Evolutionary conservation across 2,888 invertebrate species (phyloP).

Genomic region (Isotomurus palustris): DNA sequence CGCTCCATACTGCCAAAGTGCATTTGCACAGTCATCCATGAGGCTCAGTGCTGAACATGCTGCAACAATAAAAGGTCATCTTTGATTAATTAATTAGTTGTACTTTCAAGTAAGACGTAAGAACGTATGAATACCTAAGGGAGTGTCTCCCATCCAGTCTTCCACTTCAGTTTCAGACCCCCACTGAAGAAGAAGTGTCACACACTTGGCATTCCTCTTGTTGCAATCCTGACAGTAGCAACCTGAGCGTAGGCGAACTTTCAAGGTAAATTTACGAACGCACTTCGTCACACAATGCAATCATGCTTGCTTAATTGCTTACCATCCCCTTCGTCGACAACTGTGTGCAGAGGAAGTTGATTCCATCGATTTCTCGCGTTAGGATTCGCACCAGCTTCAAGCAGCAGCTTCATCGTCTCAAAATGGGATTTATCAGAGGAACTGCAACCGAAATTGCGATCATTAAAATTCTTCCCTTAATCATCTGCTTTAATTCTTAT

Average conservation of each 20-base stretch:
- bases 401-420: neutral
- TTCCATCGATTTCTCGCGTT: slow-evolving; percentile 1
- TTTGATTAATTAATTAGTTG: too few relatives aligned
- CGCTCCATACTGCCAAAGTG: neutral
- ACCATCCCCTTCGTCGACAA: slow-evolving; percentile 15
- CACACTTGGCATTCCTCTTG: slow-evolving; percentile 5
- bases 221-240: slow-evolving; percentile 2
- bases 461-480: too few relatives aligned
- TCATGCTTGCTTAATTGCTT: too few relatives aligned
- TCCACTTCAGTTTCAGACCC: neutral
- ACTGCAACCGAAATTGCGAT: too few relatives aligned
- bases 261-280: neutral
- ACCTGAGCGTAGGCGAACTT: neutral
- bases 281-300: neutral
- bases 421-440: neutral
- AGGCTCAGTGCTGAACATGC: neutral
- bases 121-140: neutral
- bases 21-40: slow-evolving; percentile 2
- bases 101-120: too few relatives aligned
- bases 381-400: slow-evolving; percentile 4
- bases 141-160: neutral
- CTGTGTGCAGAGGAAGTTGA: slow-evolving; percentile 10
- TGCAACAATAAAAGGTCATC: too few relatives aligned
- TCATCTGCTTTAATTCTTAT: too few relatives aligned
- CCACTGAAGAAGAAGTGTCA: neutral